phyloP scores from a whole-genome alignment of 2,888 invertebrate species.

The Steinernema hermaphroditum region DNA sequence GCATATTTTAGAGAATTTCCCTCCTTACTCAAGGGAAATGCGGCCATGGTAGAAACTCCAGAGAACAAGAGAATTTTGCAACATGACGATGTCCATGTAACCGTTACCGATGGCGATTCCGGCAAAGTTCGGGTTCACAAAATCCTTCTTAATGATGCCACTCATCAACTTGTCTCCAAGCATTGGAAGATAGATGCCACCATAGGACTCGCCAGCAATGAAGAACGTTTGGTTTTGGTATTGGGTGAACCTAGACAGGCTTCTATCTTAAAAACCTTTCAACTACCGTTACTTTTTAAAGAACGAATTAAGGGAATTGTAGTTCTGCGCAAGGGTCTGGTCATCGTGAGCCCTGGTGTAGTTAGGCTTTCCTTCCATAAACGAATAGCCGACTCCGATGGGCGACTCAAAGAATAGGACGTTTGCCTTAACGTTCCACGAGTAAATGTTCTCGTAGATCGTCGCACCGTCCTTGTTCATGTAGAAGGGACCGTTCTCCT shows the following conservation, averaged over 20 bases:
- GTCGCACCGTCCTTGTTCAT: slow-evolving; percentile 59
- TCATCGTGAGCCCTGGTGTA: slow-evolving; percentile 52
- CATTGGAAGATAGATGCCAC: slow-evolving; percentile 69
- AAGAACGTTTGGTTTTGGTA: slow-evolving; percentile 68
- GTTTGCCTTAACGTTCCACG: slow-evolving; percentile 69
- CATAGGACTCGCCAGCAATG: slow-evolving; percentile 70
- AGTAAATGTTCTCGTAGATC: slow-evolving; percentile 63
- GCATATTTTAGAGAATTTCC: slow-evolving; percentile 39
- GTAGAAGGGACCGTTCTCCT: slow-evolving; percentile 67
- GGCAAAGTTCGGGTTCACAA: slow-evolving; percentile 47
- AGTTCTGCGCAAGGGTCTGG: slow-evolving; percentile 67
- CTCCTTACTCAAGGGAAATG: slow-evolving; percentile 44
- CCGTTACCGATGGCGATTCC: slow-evolving; percentile 66
- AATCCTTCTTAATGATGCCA: slow-evolving; percentile 42
- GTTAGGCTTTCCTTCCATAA: slow-evolving; percentile 38
- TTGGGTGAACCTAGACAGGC: slow-evolving; percentile 52
- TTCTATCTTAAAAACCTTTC: slow-evolving; percentile 28
- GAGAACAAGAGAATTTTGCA: slow-evolving; percentile 57
- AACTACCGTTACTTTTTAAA: slow-evolving; percentile 68
- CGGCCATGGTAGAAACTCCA: slow-evolving; percentile 62
- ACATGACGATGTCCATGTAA: slow-evolving; percentile 57
- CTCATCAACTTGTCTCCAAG: slow-evolving; percentile 65
- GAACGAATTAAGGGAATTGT: slow-evolving; percentile 69
- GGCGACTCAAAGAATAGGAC: slow-evolving; percentile 71
- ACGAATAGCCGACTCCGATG: slow-evolving; percentile 66